These are phyloP conservation scores for Nerophis lumbriciformis DNA, from an alignment of 2,113 vertebrate species.

Conservation along the genomic window DNA sequence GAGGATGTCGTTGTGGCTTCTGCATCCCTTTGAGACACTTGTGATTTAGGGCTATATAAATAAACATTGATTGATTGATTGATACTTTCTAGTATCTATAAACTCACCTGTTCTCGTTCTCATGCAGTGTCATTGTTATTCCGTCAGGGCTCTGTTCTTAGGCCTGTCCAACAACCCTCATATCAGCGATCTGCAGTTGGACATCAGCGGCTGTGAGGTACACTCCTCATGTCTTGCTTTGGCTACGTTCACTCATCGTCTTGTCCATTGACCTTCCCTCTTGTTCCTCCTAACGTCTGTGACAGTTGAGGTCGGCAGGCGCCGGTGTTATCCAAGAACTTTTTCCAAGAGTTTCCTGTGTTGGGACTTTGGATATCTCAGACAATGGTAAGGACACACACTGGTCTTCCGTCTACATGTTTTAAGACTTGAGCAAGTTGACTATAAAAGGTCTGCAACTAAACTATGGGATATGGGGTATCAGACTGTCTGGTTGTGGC, in stretches of 20 bases:
- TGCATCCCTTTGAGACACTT: no score
- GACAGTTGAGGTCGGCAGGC: slow-evolving; percentile 81
- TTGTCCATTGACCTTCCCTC: slow-evolving; percentile 20
- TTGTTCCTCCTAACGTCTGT: slow-evolving; percentile 24
- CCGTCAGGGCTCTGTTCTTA: slow-evolving; percentile 79
- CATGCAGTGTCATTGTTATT: slow-evolving; percentile 25
- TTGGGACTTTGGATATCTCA: slow-evolving; percentile 83
- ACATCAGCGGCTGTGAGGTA: slow-evolving; percentile 88
- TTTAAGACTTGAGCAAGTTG: no score
- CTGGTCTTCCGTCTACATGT: background rate
- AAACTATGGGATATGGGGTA: no score
- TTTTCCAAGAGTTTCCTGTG: slow-evolving; percentile 76
- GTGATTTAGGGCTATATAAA: no score
- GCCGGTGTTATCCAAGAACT: slow-evolving; percentile 84
- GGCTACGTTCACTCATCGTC: slow-evolving; percentile 19
- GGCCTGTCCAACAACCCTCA: slow-evolving; percentile 85
- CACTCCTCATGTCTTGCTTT: slow-evolving; percentile 2
- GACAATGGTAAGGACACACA: slow-evolving; percentile 79
- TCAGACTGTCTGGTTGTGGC: no score
- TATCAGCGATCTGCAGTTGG: slow-evolving; percentile 82
- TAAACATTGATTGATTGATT: no score
- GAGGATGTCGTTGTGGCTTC: no score
- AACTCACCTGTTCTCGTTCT: background rate
- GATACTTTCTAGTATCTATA: no score
- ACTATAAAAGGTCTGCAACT: no score